Percentiles rank a stretch among this genome's conserved stretches.
These are phyloP conservation scores for Drosophila pseudotakahashii DNA, from an alignment of 2,888 invertebrate species.

Conservation along the genomic window DNA sequence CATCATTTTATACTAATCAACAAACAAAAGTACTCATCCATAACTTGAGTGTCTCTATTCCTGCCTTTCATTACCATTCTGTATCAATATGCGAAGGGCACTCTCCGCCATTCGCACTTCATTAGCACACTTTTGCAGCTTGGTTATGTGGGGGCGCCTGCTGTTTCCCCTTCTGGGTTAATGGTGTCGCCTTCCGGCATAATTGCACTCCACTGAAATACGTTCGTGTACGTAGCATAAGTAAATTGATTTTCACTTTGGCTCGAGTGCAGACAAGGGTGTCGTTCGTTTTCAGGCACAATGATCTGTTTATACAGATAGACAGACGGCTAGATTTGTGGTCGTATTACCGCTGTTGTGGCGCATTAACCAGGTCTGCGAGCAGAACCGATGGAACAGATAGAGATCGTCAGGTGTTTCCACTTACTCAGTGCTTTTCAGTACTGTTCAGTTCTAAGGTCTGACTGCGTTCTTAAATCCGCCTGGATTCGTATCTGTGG, in stretches of 20 bases:
- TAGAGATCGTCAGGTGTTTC: slow-evolving; percentile 50
- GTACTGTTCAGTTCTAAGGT: slow-evolving; percentile 9
- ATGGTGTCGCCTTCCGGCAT: slow-evolving; percentile 41
- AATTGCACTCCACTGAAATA: slow-evolving; percentile 32
- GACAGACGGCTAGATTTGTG: slow-evolving; percentile 21
- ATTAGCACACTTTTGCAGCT: slow-evolving; percentile 37
- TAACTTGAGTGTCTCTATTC: background rate
- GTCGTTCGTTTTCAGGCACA: slow-evolving; percentile 23
- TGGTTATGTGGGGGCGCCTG: slow-evolving; percentile 43
- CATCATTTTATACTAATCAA: no score
- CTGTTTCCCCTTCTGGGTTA: slow-evolving; percentile 33
- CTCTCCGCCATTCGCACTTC: slow-evolving; percentile 37
- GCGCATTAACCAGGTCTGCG: slow-evolving; percentile 38
- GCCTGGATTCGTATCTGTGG: slow-evolving; percentile 38
- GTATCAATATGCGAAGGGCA: slow-evolving; percentile 15
- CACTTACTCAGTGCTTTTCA: slow-evolving; percentile 17
- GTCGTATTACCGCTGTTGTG: background rate
- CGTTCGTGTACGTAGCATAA: slow-evolving; percentile 2
- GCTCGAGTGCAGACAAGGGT: slow-evolving; percentile 25
- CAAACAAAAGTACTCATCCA: background rate
- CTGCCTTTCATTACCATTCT: slow-evolving; percentile 13
- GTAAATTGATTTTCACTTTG: slow-evolving; percentile 41
- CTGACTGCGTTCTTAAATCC: slow-evolving; percentile 33
- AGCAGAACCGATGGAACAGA: slow-evolving; percentile 39
- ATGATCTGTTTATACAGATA: slow-evolving; percentile 24